phyloP scores from a whole-genome alignment of 2,113 vertebrate species.

The Chamaea fasciata region DNA sequence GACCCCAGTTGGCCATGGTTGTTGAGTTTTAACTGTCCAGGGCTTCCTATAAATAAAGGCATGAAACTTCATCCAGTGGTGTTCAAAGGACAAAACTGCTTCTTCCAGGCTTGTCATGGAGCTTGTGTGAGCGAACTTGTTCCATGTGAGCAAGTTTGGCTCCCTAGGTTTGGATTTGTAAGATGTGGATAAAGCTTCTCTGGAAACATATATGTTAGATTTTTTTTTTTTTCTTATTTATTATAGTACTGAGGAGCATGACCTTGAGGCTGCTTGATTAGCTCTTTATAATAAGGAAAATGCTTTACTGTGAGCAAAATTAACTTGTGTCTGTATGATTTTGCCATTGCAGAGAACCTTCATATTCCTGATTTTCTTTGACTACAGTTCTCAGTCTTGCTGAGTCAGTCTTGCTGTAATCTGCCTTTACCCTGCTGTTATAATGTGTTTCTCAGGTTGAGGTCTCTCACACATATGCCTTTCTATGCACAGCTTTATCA shows the following conservation, averaged over 20 bases:
- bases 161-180: neutral
- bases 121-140: neutral
- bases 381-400: neutral
- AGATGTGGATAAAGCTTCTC: neutral
- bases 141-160: neutral
- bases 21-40: neutral
- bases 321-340: neutral
- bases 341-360: neutral
- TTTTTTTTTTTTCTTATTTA: neutral
- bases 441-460: neutral
- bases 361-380: neutral
- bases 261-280: neutral
- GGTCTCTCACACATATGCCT: neutral
- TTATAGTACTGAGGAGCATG: neutral
- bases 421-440: neutral
- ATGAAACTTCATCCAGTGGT: neutral
- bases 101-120: neutral
- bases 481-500: neutral
- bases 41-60: neutral
- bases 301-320: neutral
- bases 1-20: neutral
- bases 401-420: neutral
- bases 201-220: neutral
- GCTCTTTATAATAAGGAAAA: neutral
- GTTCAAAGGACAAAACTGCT: neutral